Evolutionary conservation across 2,113 vertebrate species (phyloP).

Genomic region (Tetrax tetrax): DNA sequence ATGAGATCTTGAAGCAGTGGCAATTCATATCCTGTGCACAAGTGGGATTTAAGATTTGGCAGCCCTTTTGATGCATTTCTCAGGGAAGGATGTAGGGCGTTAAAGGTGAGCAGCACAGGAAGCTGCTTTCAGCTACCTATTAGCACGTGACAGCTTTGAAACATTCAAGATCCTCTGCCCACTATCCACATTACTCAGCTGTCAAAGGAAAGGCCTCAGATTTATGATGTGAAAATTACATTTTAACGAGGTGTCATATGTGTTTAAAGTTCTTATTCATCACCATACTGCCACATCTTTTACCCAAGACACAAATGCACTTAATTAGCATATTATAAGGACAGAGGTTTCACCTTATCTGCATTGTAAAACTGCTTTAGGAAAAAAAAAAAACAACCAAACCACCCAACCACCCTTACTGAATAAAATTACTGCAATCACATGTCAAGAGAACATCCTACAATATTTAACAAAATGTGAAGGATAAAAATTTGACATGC

Average conservation of each 20-base stretch:
- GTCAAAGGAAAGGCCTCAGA: slow-evolving; percentile 73
- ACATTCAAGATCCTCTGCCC: slow-evolving; percentile 63
- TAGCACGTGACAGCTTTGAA: slow-evolving; percentile 46
- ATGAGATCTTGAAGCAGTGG: rapidly evolving
- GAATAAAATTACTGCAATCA: not conserved
- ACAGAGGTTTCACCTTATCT: slow-evolving; percentile 70
- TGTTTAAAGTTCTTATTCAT: slow-evolving; percentile 82
- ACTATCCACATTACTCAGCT: slow-evolving; percentile 73
- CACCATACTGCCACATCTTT: slow-evolving; percentile 66
- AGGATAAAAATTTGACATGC: not conserved
- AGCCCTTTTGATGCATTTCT: not conserved
- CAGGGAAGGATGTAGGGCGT: not conserved
- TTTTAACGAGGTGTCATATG: slow-evolving; percentile 81
- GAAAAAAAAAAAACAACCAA: not conserved
- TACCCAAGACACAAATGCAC: slow-evolving; percentile 60
- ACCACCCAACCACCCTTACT: not conserved
- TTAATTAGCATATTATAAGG: slow-evolving; percentile 79
- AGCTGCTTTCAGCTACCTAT: not conserved
- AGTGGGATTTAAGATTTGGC: not conserved
- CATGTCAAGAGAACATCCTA: not conserved
- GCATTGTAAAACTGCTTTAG: slow-evolving; percentile 53
- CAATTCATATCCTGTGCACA: not conserved
- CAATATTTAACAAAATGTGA: not conserved
- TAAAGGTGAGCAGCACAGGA: not conserved
- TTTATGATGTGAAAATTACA: slow-evolving; percentile 80